Conservation (phyloP, 2,113 vertebrate species). For the Alethe diademata region DNA sequence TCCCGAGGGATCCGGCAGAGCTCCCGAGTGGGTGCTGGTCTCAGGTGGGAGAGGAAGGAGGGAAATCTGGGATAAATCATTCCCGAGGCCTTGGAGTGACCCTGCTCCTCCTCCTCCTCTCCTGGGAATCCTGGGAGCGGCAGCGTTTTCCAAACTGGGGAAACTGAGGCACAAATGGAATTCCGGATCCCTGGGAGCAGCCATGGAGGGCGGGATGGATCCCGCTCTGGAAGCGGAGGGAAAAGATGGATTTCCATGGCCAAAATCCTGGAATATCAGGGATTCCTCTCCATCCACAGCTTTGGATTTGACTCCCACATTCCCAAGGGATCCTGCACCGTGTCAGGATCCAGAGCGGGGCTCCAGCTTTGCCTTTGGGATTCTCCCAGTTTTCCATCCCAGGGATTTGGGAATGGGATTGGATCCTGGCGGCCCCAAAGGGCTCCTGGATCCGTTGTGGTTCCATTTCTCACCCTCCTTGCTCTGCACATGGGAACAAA, state of each 20-base stretch:
- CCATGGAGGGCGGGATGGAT: fast-evolving
- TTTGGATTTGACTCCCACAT: background rate
- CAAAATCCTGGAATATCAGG: background rate
- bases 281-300: fast-evolving
- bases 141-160: fast-evolving
- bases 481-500: fast-evolving
- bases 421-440: background rate
- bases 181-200: background rate
- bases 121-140: background rate
- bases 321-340: background rate
- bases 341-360: background rate
- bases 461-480: background rate
- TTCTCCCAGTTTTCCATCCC: too few relatives aligned
- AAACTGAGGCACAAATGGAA: background rate
- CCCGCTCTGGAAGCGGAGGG: background rate
- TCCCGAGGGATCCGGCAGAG: background rate
- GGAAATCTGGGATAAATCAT: background rate
- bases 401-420: background rate
- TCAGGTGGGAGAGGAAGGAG: background rate
- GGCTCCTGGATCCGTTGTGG: fast-evolving
- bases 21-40: background rate
- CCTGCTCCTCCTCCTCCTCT: background rate
- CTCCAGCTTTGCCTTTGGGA: too few relatives aligned
- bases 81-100: background rate
- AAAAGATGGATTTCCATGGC: fast-evolving